A percentile compares a stretch with the other conserved stretches of the same genome.
Evolutionary conservation across 2,797 vertebrate genomes (phyloP).

Genomic region (Buphagus erythrorhynchus): DNA sequence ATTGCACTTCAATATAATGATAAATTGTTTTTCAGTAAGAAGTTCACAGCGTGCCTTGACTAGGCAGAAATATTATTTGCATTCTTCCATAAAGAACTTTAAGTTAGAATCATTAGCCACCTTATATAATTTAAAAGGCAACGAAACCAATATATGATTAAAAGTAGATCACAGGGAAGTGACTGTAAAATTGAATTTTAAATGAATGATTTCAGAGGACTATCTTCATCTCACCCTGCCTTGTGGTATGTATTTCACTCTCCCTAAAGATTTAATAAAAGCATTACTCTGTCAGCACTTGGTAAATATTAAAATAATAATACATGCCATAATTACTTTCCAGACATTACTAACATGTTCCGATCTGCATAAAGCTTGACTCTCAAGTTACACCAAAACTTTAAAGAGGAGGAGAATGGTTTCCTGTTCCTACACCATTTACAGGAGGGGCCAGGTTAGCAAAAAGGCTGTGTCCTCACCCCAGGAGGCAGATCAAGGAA

Average conservation of each 20-base stretch:
- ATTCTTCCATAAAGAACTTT: conserved; percentile 53
- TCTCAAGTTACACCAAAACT: conserved; percentile 26
- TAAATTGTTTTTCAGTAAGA: conserved; percentile 30
- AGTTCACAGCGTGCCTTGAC: conserved; percentile 1
- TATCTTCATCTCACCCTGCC: background rate
- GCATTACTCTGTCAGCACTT: conserved; percentile 43
- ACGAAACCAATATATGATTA: conserved; percentile 16
- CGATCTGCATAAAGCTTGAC: conserved; percentile 24
- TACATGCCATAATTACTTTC: conserved; percentile 31
- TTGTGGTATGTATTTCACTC: conserved; percentile 12
- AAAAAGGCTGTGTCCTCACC: background rate
- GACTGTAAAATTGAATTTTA: conserved; percentile 23
- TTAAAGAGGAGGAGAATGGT: background rate
- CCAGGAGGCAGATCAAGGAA: background rate
- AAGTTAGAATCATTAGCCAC: conserved; percentile 48
- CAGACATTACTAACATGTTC: conserved; percentile 31
- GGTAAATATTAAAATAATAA: conserved; percentile 62
- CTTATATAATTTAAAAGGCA: conserved; percentile 6
- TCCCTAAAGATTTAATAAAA: conserved; percentile 44
- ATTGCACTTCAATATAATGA: background rate
- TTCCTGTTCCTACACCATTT: background rate
- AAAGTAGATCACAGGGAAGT: conserved; percentile 40
- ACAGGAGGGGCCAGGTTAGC: background rate
- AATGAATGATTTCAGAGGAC: conserved; percentile 21
- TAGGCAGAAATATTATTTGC: conserved; percentile 56